Base-by-base conservation (phyloP, 2,797 vertebrate species). In the Sardinella longiceps region DNA sequence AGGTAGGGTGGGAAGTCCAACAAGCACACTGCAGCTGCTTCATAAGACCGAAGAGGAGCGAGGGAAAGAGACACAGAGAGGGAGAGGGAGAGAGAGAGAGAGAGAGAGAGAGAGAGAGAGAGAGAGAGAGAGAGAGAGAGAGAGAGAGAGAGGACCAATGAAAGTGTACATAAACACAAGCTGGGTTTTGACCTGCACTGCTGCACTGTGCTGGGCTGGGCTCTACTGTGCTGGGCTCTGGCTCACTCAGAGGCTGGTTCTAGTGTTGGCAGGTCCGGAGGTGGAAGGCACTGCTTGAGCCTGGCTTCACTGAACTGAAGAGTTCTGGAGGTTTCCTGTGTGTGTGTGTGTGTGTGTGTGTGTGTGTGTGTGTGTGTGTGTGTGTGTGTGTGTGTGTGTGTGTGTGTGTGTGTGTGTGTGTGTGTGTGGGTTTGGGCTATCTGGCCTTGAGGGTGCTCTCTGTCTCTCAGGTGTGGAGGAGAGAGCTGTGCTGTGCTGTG, bases 41-140 rank as follows among this genome's bases (percentile, higher is more conserved):
- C 93, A 94, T 70, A 91, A 94, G 93, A 94, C 93, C 88, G 92
- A 93, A 91, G 85, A 90, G 89, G 88, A 92, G 90, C 92, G 92
- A 86, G 90, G 92, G 89, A 91, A 6, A n/a, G 53, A 58, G 56
- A 53, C 15, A 53, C 15, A 18, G 14, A 51, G 48, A 51, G 50
- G 14, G 50, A 51, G 50, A 51, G 50, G 43, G 2, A 45, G 43
- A 45, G 43, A 45, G n/a, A 92, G 89, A 91, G 18, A 6, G 51
- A 56, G 53, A 45, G 89, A 89, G 89, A 92, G 90, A 92, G 92
- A 86, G 90, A 92, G 89, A 91, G 18, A 6, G 51, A 18, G 74
- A 89, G 91, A 86, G 90, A 92, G 89, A 91, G 18, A 6, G 51
- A 56, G 53, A 45, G 89, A 89, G 89, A 92, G 90, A 92, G 92